Conservation (phyloP, 1,140 invertebrate genomes). For the Anoplophora glabripennis region DNA sequence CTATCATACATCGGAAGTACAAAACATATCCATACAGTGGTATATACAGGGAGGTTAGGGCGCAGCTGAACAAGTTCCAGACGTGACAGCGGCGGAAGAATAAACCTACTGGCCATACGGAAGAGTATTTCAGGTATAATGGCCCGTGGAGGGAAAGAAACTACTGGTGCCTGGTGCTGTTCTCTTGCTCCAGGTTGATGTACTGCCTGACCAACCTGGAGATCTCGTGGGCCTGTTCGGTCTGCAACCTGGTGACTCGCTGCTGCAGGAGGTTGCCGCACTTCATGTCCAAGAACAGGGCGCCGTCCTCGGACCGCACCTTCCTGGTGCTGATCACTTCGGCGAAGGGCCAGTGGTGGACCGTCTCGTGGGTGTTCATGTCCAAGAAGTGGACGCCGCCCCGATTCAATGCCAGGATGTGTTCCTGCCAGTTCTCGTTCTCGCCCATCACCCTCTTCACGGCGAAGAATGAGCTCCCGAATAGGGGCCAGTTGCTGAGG, state of each 20-base stretch:
- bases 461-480: conserved; percentile 97
- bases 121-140: too few relatives aligned
- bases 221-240: conserved; percentile 94
- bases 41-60: too few relatives aligned
- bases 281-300: conserved; percentile 94
- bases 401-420: conserved; percentile 90
- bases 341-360: conserved; percentile 88
- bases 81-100: too few relatives aligned
- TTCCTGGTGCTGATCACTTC: conserved; percentile 95
- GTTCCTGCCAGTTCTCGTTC: conserved; percentile 64
- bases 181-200: conserved; percentile 80
- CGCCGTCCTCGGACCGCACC: conserved; percentile 84
- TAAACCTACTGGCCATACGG: too few relatives aligned
- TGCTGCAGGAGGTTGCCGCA: conserved; percentile 95
- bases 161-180: conserved; percentile 33
- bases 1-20: too few relatives aligned
- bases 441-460: conserved; percentile 74
- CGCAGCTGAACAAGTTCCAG: too few relatives aligned
- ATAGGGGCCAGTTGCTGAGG: conserved; percentile 90
- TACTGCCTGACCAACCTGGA: conserved; percentile 94
- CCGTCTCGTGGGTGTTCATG: conserved; percentile 85
- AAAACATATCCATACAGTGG: too few relatives aligned
- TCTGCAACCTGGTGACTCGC: conserved; percentile 91
- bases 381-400: conserved; percentile 93
- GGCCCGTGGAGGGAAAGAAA: too few relatives aligned